phyloP scores from a whole-genome alignment of 2,113 vertebrate species.

The Neofelis nebulosa region DNA sequence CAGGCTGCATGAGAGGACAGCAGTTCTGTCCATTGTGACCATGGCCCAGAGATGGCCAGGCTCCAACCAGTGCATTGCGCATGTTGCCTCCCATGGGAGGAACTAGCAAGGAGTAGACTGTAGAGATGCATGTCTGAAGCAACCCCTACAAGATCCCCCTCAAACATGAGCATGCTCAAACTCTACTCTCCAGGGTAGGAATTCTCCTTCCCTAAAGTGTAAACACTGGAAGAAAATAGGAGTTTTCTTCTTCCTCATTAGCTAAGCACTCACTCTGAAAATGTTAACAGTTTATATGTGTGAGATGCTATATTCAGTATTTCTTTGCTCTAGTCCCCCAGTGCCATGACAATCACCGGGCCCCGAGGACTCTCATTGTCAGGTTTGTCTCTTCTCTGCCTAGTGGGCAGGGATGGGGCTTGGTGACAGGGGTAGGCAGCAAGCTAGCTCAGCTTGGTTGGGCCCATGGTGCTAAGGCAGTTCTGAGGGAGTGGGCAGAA shows the following conservation, averaged over 20 bases:
- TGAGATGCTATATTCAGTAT: neutral
- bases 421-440: neutral
- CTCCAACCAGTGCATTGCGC: accelerated
- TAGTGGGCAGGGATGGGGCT: neutral
- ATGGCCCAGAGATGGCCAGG: neutral
- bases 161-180: neutral
- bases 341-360: neutral
- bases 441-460: neutral
- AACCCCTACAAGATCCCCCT: neutral
- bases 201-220: neutral
- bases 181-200: neutral
- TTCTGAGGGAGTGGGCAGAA: neutral
- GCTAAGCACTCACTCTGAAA: neutral
- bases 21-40: neutral
- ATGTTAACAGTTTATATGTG: neutral
- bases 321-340: neutral
- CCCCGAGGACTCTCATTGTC: neutral
- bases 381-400: neutral
- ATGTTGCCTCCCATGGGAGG: too few relatives aligned
- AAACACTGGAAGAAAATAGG: neutral
- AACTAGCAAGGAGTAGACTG: neutral
- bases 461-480: neutral
- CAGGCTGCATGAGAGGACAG: neutral
- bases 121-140: neutral
- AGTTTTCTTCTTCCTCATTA: neutral